Evolutionary conservation across 2,888 invertebrate species (phyloP), one percentile per base, ranked within the genome.

Genomic region (Caenorhabditis sp.): DNA sequence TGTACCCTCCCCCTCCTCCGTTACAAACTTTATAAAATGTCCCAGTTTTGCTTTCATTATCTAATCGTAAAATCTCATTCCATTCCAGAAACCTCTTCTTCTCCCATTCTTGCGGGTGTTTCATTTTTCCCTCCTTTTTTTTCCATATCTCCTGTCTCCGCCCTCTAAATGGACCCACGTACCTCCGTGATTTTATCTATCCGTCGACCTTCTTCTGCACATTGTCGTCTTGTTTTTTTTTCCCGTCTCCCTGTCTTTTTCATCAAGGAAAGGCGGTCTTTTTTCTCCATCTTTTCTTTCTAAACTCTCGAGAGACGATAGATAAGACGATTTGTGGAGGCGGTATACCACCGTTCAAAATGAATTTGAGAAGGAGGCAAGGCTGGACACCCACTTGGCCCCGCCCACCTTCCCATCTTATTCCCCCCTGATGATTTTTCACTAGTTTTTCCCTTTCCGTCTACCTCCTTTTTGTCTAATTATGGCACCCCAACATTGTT

Each of bases 341-440:
- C 26, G 10, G 3, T 26, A 2, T 6, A 10, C 31, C 31, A 31
- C 10, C 31, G 31, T 31, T 10, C 31, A 31, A 31, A 31, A 31
- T 31, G 31, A 31, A 31, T 31, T 31, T 31, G 31, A 31, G 31
- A 31, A 31, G 31, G 31, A 31, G 31, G 31, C 31, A 31, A 31
- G 31, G 31, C 31, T 31, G 31, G 31, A 31, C 31, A 31, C 5
- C 31, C 17, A n/a, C 21, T 10, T 10, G 26, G 27, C 54, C 10
- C 62, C 62, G 54, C 54, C 62, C 26, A 19, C 54, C 27, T 54
- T 62, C 14, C 6, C 53, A 36, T 24, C 62, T 62, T 50, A 53
- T 51, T 24, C 50, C 36, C 51, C 62, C 24, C 24, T 59, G 36
- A 43, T 17, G 43, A 43, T 43, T 43, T 43, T 43, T 62, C 23